Percentiles rank a stretch among this genome's conserved stretches.
phyloP scores from a whole-genome alignment of 2,888 invertebrate genomes.

The Archips crataeganus region DNA sequence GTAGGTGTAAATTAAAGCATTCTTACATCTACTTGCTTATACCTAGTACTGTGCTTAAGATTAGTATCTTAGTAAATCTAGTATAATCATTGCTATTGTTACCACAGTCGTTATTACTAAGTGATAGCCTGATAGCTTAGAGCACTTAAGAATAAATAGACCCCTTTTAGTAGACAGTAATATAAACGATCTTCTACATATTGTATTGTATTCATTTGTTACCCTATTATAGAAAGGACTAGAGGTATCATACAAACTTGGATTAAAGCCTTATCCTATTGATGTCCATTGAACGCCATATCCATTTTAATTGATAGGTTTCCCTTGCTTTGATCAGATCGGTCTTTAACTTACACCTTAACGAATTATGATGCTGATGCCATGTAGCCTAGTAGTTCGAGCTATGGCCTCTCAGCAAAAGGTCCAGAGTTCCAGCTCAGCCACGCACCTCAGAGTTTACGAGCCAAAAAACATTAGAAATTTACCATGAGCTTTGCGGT shows the following conservation, averaged over 20 bases:
- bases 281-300: background rate
- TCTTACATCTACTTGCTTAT: background rate
- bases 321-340: background rate
- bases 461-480: no score
- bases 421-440: no score
- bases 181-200: background rate
- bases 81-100: background rate
- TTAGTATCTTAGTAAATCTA: background rate
- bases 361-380: no score
- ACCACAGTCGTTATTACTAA: background rate
- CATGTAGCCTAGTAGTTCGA: no score
- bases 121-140: background rate
- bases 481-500: no score
- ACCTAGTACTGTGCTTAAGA: background rate
- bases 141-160: constrained; percentile 6
- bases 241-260: background rate
- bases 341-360: no score
- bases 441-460: no score
- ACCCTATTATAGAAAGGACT: background rate
- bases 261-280: background rate
- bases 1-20: background rate
- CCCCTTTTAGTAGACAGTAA: background rate
- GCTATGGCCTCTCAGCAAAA: no score
- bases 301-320: background rate
- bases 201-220: background rate